Percentiles rank a stretch among this genome's conserved stretches.
Conservation (phyloP, 1,140 invertebrate species). For the Aphelenchoides fujianensis region DNA sequence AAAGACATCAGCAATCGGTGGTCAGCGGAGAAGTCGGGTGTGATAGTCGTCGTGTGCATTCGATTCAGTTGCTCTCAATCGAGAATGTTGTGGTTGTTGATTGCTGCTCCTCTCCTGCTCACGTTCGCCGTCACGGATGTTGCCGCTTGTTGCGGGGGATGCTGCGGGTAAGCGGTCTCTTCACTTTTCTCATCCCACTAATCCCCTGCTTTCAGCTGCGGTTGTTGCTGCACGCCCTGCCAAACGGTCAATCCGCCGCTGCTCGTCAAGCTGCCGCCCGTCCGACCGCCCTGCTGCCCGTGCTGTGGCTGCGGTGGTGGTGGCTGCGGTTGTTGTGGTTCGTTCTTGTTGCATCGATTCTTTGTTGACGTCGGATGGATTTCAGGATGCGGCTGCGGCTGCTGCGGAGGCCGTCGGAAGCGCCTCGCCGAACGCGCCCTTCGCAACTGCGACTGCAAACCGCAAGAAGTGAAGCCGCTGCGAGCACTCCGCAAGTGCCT, state of each 20-base stretch:
- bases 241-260: slow-evolving; percentile 20
- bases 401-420: neutral
- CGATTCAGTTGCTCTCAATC: neutral
- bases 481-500: neutral
- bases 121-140: neutral
- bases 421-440: neutral
- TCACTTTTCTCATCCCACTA: no score
- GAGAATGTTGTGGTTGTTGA: neutral
- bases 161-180: neutral
- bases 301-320: slow-evolving; percentile 1
- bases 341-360: no score
- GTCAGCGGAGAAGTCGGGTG: neutral
- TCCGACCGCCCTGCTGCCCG: slow-evolving; percentile 13
- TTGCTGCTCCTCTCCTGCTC: neutral
- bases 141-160: neutral
- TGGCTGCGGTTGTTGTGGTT: no score
- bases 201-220: neutral
- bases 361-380: neutral
- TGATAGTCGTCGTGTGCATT: neutral
- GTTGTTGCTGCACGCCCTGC: slow-evolving; percentile 20
- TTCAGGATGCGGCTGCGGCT: neutral
- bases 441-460: neutral
- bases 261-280: slow-evolving; percentile 16
- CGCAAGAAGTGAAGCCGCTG: neutral
- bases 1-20: neutral